Conservation (phyloP, 2,113 vertebrate genomes). For the Leucopternis melanops region DNA sequence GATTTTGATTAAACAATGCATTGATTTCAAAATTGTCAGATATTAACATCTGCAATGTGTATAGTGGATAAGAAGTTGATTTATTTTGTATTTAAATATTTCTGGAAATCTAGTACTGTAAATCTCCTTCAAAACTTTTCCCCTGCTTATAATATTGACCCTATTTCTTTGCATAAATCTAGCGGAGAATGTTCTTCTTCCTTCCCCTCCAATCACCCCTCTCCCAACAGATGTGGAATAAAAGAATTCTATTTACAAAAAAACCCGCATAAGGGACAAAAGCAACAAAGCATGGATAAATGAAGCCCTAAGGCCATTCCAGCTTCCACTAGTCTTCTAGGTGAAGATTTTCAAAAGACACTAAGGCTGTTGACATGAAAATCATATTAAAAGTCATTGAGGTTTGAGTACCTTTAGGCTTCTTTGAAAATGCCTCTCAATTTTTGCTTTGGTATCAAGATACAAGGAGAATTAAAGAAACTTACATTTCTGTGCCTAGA, state of each 20-base stretch:
- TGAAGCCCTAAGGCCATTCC: background rate
- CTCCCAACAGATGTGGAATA: accelerated
- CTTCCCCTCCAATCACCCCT: background rate
- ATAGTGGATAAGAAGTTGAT: background rate
- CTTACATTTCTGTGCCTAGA: background rate
- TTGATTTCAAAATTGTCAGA: background rate
- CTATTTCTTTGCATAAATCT: background rate
- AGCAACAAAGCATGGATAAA: background rate
- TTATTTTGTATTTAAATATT: background rate
- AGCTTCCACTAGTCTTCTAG: background rate
- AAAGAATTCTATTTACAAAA: background rate
- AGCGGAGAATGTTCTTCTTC: background rate
- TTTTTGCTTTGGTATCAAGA: background rate
- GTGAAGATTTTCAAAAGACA: background rate
- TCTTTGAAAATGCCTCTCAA: background rate
- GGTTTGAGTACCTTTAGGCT: background rate
- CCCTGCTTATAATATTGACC: background rate
- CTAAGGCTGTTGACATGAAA: background rate
- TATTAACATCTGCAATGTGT: background rate
- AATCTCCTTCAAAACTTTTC: background rate
- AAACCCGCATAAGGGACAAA: background rate
- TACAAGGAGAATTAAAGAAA: background rate
- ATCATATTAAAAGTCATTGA: background rate
- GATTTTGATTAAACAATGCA: background rate
- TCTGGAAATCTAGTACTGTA: background rate